Evolutionary conservation across 2,888 invertebrate species (phyloP).

Genomic region (Leptopilina drosophilae): DNA sequence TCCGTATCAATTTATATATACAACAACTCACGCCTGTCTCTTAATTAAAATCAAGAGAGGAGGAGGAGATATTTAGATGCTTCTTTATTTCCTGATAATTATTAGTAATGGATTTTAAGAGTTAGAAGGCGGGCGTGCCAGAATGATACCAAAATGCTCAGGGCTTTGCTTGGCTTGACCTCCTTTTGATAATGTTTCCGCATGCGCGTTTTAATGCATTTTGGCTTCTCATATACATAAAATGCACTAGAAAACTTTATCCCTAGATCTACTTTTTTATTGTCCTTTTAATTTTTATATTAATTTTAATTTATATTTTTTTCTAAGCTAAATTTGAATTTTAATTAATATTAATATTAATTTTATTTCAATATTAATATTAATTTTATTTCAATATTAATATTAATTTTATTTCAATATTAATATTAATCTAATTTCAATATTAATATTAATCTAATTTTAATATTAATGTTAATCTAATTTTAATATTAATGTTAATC

Average conservation of each 20-base stretch:
- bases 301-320: no score
- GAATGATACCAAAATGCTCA: constrained; percentile 39
- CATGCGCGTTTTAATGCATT: constrained; percentile 40
- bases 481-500: no score
- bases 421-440: no score
- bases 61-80: not conserved
- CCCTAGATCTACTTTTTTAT: constrained; percentile 2
- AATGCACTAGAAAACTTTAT: constrained; percentile 25
- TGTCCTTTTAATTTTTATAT: no score
- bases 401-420: no score
- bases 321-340: no score
- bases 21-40: not conserved
- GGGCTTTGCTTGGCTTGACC: constrained; percentile 38
- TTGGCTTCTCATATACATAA: constrained; percentile 16
- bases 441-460: no score
- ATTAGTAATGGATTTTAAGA: constrained; percentile 17
- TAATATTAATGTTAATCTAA: no score
- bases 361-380: no score
- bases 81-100: constrained; percentile 19
- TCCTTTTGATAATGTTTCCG: constrained; percentile 41
- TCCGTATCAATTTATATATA: not conserved
- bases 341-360: no score
- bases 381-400: no score
- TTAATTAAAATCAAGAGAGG: constrained; percentile 2
- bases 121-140: constrained; percentile 36